These are phyloP conservation scores for Mobula hypostoma DNA, from an alignment of 2,113 vertebrate species.

Conservation along the genomic window DNA sequence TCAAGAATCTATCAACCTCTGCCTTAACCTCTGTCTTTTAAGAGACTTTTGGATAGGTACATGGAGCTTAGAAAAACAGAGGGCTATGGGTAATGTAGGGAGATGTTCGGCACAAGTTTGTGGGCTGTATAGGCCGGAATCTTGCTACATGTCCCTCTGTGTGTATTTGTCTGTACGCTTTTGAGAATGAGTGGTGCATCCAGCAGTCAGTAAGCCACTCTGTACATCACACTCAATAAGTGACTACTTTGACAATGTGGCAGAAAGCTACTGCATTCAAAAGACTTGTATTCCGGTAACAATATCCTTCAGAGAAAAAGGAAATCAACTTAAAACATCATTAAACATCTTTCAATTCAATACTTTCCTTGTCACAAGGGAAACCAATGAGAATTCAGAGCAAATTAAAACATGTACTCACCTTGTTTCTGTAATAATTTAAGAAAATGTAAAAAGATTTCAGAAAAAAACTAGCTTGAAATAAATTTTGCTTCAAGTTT, in stretches of 20 bases:
- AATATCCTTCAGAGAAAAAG: neutral
- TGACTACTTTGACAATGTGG: neutral
- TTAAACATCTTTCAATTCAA: neutral
- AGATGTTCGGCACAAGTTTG: too few relatives aligned
- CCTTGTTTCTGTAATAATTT: neutral
- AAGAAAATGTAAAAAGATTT: neutral
- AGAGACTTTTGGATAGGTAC: too few relatives aligned
- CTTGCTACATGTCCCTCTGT: too few relatives aligned
- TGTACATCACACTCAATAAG: neutral
- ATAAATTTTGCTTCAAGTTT: slow-evolving; percentile 28
- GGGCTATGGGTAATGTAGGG: too few relatives aligned
- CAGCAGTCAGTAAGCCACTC: neutral
- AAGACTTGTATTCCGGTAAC: neutral
- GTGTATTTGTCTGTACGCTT: neutral
- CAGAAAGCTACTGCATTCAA: neutral
- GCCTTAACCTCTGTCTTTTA: too few relatives aligned
- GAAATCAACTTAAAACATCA: neutral
- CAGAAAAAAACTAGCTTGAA: slow-evolving; percentile 1
- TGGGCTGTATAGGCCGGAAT: too few relatives aligned
- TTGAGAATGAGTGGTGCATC: neutral
- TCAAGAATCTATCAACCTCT: too few relatives aligned
- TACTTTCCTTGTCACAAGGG: neutral
- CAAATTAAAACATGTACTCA: neutral
- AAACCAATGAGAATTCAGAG: neutral
- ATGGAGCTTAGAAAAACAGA: too few relatives aligned